Percentiles rank a stretch among this genome's conserved stretches.
Conservation (phyloP, 2,113 vertebrate genomes). For the Theropithecus gelada region DNA sequence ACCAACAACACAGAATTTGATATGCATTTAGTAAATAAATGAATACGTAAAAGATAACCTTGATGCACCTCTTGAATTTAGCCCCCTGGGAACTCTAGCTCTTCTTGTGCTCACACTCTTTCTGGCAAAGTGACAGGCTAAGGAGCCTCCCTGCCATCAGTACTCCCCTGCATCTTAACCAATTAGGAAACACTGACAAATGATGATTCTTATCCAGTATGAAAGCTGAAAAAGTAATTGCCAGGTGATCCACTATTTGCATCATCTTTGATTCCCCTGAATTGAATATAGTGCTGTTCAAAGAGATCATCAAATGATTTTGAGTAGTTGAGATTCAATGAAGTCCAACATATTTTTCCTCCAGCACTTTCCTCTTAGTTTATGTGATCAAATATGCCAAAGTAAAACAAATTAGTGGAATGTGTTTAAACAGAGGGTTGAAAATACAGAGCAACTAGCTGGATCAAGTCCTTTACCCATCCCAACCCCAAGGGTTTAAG, state of each 20-base stretch:
- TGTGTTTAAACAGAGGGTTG: conserved; percentile 5
- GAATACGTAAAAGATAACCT: conserved; percentile 60
- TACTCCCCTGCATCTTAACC: conserved; percentile 45
- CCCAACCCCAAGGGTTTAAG: neutral
- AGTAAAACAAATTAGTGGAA: conserved; percentile 40
- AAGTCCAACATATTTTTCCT: conserved; percentile 60
- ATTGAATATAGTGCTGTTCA: conserved; percentile 44
- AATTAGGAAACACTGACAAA: conserved; percentile 54
- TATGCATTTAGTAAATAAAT: conserved; percentile 60
- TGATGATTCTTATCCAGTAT: conserved; percentile 33
- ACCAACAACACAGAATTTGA: neutral
- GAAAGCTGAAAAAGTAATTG: conserved; percentile 61
- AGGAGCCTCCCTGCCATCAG: conserved; percentile 3
- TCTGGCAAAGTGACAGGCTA: conserved; percentile 40
- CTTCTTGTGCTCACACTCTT: conserved; percentile 39
- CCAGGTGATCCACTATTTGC: conserved; percentile 1
- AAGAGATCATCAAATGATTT: conserved; percentile 54
- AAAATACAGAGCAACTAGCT: neutral
- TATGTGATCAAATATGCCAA: conserved; percentile 54
- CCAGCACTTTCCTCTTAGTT: conserved; percentile 54
- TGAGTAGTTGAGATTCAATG: conserved; percentile 53
- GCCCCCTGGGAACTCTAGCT: conserved; percentile 26
- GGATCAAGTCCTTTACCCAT: neutral
- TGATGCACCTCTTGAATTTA: conserved; percentile 42
- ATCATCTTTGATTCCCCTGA: conserved; percentile 55